Percentiles rank a stretch among this genome's conserved stretches.
Conservation (phyloP, 2,113 vertebrate genomes). For the Numenius arquata region DNA sequence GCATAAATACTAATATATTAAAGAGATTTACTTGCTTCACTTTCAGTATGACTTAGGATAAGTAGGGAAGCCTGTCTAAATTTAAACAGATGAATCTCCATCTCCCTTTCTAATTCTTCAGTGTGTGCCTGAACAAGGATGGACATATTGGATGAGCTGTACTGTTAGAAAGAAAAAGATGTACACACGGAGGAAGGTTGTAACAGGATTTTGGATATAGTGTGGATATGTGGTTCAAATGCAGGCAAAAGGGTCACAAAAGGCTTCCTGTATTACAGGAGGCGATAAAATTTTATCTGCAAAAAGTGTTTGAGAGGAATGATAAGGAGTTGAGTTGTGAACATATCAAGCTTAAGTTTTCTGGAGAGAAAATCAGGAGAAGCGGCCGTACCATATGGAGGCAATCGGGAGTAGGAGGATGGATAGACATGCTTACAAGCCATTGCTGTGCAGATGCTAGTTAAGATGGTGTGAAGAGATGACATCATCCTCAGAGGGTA, state of each 20-base stretch:
- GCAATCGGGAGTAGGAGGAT: slow-evolving; percentile 53
- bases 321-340: slow-evolving; percentile 52
- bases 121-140: not conserved
- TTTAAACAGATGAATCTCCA: slow-evolving; percentile 39
- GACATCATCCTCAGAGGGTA: slow-evolving; percentile 58
- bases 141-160: not conserved
- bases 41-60: slow-evolving; percentile 43
- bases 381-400: slow-evolving; percentile 74
- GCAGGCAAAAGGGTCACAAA: not conserved
- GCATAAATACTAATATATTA: slow-evolving; percentile 32
- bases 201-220: not conserved
- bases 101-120: slow-evolving; percentile 30
- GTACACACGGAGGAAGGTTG: not conserved
- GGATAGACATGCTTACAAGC: slow-evolving; percentile 61
- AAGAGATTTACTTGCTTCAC: slow-evolving; percentile 46
- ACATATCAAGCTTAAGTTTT: slow-evolving; percentile 66
- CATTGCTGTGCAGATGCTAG: slow-evolving; percentile 61
- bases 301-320: slow-evolving; percentile 38
- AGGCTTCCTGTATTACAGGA: not conserved
- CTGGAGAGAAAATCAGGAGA: slow-evolving; percentile 77
- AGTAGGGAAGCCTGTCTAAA: slow-evolving; percentile 41
- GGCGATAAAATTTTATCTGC: not conserved
- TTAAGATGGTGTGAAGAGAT: slow-evolving; percentile 64
- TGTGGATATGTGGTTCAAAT: not conserved
- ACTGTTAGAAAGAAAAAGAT: not conserved